These are phyloP conservation scores for Trypoxylon attenuatum DNA, from an alignment of 2,888 invertebrate species.

Conservation along the genomic window DNA sequence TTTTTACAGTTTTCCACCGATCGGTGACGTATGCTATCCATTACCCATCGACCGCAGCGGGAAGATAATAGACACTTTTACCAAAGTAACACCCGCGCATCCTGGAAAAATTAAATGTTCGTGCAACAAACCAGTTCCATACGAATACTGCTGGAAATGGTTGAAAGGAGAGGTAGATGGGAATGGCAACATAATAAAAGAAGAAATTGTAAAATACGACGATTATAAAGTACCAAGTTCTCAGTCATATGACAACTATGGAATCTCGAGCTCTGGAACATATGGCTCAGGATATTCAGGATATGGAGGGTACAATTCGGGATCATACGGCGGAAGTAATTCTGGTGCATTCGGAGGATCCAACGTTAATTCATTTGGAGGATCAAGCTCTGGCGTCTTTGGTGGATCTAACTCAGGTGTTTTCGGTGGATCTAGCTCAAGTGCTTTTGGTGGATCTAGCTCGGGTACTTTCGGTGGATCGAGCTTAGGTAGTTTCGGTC, in stretches of 20 bases:
- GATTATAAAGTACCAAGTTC: background rate
- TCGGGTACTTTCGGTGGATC: background rate
- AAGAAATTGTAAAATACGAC: background rate
- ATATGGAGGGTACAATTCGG: background rate
- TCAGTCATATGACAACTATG: background rate
- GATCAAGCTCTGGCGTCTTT: background rate
- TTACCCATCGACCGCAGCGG: constrained; percentile 4
- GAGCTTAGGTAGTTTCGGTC: background rate
- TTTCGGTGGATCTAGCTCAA: background rate
- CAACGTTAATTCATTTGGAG: background rate
- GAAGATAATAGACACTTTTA: constrained; percentile 15
- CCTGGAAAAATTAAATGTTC: constrained; percentile 49
- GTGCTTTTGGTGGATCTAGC: background rate
- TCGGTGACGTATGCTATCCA: constrained; percentile 56
- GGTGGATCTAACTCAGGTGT: background rate
- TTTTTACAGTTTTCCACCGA: constrained; percentile 47
- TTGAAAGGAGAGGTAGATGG: constrained; percentile 21
- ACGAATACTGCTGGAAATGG: constrained; percentile 29
- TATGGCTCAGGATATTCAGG: background rate
- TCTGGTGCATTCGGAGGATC: background rate
- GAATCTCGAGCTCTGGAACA: background rate
- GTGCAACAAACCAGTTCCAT: constrained; percentile 16
- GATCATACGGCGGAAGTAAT: background rate
- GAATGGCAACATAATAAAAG: background rate
- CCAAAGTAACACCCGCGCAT: constrained; percentile 53